Percentiles rank a stretch among this genome's conserved stretches.
These are phyloP conservation scores for Rhynchotus rufescens DNA, from an alignment of 2,797 vertebrate species.

Conservation along the genomic window DNA sequence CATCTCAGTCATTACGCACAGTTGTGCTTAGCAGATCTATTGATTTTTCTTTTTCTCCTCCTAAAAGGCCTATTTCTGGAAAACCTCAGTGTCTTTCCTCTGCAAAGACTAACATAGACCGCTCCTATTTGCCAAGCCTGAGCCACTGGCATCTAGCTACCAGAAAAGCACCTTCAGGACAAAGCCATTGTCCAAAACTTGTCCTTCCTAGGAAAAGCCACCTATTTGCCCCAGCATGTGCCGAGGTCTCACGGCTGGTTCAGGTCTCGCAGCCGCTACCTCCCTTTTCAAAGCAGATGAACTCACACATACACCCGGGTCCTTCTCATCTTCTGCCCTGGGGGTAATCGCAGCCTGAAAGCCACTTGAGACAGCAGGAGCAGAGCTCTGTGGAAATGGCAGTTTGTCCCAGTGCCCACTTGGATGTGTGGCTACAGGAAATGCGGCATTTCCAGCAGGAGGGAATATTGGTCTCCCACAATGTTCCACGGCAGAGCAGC, in stretches of 20 bases:
- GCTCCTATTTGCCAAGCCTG: not conserved
- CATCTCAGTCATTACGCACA: not conserved
- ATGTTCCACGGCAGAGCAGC: not conserved
- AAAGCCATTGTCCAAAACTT: not conserved
- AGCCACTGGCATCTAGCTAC: not conserved
- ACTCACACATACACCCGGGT: accelerated
- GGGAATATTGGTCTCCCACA: not conserved
- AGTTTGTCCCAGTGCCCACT: not conserved
- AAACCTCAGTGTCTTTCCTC: not conserved
- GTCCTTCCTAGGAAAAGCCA: not conserved
- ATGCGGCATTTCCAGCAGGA: not conserved
- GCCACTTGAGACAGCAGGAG: not conserved
- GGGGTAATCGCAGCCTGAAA: not conserved
- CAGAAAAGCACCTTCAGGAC: not conserved
- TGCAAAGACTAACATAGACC: not conserved
- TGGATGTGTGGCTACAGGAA: not conserved
- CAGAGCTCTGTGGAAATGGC: not conserved
- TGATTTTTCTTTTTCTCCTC: accelerated
- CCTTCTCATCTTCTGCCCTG: not conserved
- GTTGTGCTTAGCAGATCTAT: not conserved
- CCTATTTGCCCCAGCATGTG: not conserved
- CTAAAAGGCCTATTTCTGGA: not conserved
- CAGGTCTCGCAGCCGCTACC: not conserved
- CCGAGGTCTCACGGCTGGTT: not conserved
- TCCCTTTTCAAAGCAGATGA: not conserved